Conservation (phyloP, 2,113 vertebrate genomes). For the Nothocercus julius region DNA sequence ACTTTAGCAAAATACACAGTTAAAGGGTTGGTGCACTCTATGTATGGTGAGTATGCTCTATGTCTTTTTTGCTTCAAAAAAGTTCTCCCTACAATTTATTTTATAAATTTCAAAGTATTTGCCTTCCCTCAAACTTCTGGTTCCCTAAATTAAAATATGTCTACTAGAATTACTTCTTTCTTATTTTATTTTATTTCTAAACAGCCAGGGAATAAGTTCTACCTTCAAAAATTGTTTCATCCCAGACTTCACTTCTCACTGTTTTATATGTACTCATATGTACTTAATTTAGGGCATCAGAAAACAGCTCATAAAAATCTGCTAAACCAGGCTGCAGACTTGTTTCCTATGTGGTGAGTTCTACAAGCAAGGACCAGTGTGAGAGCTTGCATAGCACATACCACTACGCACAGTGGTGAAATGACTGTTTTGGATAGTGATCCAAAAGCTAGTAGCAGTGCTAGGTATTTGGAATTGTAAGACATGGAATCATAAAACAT, state of each 20-base stretch:
- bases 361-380: background rate
- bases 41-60: background rate
- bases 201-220: background rate
- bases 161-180: background rate
- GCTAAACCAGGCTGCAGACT: background rate
- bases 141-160: background rate
- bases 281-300: background rate
- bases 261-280: background rate
- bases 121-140: background rate
- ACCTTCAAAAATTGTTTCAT: background rate
- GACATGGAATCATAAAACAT: background rate
- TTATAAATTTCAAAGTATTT: background rate
- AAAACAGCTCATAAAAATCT: background rate
- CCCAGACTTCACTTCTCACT: background rate
- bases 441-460: background rate
- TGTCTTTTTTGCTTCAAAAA: background rate
- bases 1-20: background rate
- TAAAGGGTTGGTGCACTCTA: background rate
- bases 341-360: background rate
- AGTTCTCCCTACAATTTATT: background rate
- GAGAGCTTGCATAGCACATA: background rate
- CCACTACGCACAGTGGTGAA: background rate
- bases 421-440: background rate
- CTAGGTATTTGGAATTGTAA: background rate
- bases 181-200: background rate